Percentiles rank a stretch among this genome's conserved stretches.
phyloP scores from a whole-genome alignment of 2,797 vertebrate genomes.

The Cryptoprocta ferox region DNA sequence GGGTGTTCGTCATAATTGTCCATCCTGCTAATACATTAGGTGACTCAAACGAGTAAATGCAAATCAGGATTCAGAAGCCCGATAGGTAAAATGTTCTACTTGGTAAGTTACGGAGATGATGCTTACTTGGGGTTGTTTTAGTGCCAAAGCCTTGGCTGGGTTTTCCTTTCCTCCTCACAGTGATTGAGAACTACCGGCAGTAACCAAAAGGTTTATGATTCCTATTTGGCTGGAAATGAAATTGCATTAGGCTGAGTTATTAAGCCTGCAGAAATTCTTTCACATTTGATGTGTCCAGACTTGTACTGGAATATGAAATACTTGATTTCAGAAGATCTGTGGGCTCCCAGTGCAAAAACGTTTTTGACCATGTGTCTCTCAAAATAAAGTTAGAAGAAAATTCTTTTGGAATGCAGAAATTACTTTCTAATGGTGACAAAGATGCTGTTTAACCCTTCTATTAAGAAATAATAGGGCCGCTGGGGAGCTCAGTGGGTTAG shows the following conservation, averaged over 20 bases:
- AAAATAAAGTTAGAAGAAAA: constrained; percentile 77
- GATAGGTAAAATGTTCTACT: neutral
- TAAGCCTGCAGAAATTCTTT: constrained; percentile 55
- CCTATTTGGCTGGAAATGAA: constrained; percentile 28
- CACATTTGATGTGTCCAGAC: constrained; percentile 83
- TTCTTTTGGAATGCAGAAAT: constrained; percentile 80
- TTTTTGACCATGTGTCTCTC: constrained; percentile 75
- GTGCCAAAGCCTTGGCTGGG: neutral
- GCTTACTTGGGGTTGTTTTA: neutral
- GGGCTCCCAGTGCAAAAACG: constrained; percentile 53
- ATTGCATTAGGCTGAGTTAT: neutral
- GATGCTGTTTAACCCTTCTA: neutral
- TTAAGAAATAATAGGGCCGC: neutral
- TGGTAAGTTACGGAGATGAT: neutral
- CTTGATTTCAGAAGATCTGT: constrained; percentile 76
- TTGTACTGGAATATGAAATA: constrained; percentile 83
- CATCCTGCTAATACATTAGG: neutral
- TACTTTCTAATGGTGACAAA: constrained; percentile 42
- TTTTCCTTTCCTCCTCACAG: too few species aligned
- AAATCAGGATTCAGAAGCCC: neutral
- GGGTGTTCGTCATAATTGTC: neutral
- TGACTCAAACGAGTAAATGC: neutral
- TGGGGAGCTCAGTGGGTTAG: too few species aligned
- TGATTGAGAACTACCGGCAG: neutral
- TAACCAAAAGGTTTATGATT: neutral